A percentile compares a stretch with the other conserved stretches of the same genome.
These are phyloP conservation scores for Catotricha subobsoleta DNA, from an alignment of 2,888 invertebrate species.

Conservation along the genomic window DNA sequence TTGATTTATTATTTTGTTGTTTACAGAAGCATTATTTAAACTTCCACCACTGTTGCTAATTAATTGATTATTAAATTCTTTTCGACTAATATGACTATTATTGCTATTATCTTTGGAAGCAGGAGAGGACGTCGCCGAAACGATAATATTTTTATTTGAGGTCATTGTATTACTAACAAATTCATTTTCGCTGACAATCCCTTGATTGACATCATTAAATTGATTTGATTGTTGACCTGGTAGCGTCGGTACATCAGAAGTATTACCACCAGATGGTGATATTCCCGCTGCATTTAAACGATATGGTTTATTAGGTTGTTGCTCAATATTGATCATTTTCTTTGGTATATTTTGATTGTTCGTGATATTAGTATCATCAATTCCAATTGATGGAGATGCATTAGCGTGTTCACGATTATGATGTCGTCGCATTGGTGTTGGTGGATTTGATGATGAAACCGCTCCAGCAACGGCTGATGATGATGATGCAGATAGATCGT, in stretches of 20 bases:
- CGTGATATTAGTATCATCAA: not conserved
- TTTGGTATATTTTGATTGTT: conserved; percentile 2
- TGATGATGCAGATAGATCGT: not conserved
- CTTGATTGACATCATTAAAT: conserved; percentile 7
- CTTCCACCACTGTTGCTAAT: conserved; percentile 19
- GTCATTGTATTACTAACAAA: not conserved
- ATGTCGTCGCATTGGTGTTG: conserved; percentile 12
- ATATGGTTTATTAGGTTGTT: too few relatives aligned
- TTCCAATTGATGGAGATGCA: conserved; percentile 7
- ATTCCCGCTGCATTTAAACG: too few relatives aligned
- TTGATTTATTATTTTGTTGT: conserved; percentile 10
- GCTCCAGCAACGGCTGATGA: not conserved
- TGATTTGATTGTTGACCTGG: conserved; percentile 6
- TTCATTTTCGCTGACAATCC: conserved; percentile 4
- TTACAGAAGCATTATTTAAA: conserved; percentile 44
- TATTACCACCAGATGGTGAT: not conserved
- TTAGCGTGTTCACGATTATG: conserved; percentile 10
- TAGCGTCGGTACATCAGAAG: not conserved
- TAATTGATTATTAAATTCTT: conserved; percentile 8
- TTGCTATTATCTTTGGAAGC: conserved; percentile 2
- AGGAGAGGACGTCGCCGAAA: not conserved
- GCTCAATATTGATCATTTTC: conserved; percentile 7
- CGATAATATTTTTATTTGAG: not conserved
- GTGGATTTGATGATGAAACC: conserved; percentile 9
- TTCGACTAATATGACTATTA: conserved; percentile 11